Percentiles rank a stretch among this genome's conserved stretches.
These are phyloP conservation scores for Bradypodion pumilum DNA, from an alignment of 2,797 vertebrate species.

Conservation along the genomic window DNA sequence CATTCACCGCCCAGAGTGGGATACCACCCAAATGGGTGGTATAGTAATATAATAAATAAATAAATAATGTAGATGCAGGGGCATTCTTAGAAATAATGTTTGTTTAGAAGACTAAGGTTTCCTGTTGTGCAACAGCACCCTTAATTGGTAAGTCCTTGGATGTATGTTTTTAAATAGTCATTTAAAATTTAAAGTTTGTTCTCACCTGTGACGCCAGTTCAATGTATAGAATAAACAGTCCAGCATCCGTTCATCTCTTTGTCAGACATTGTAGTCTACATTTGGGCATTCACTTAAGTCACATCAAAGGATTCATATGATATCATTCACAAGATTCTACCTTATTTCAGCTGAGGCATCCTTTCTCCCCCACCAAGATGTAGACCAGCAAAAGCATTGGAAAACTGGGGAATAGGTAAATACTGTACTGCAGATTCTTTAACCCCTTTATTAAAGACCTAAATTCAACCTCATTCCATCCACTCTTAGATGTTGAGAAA, in stretches of 20 bases:
- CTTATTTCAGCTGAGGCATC: not conserved
- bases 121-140: too few relatives aligned
- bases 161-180: too few relatives aligned
- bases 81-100: too few relatives aligned
- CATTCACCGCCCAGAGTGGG: too few relatives aligned
- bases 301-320: not conserved
- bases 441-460: not conserved
- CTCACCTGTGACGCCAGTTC: not conserved
- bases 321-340: too few relatives aligned
- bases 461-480: not conserved
- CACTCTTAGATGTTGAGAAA: not conserved
- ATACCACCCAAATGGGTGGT: too few relatives aligned
- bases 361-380: not conserved
- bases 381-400: not conserved
- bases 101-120: too few relatives aligned
- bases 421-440: not conserved
- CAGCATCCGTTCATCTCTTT: not conserved
- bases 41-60: too few relatives aligned
- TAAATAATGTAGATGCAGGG: too few relatives aligned
- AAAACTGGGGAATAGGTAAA: not conserved
- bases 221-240: not conserved
- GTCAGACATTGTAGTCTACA: not conserved
- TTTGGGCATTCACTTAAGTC: not conserved
- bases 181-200: too few relatives aligned
- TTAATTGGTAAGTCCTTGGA: too few relatives aligned